Evolutionary conservation across 2,113 vertebrate genomes (phyloP), one percentile per base, ranked within the genome.

Genomic region (Prunella fulvescens): DNA sequence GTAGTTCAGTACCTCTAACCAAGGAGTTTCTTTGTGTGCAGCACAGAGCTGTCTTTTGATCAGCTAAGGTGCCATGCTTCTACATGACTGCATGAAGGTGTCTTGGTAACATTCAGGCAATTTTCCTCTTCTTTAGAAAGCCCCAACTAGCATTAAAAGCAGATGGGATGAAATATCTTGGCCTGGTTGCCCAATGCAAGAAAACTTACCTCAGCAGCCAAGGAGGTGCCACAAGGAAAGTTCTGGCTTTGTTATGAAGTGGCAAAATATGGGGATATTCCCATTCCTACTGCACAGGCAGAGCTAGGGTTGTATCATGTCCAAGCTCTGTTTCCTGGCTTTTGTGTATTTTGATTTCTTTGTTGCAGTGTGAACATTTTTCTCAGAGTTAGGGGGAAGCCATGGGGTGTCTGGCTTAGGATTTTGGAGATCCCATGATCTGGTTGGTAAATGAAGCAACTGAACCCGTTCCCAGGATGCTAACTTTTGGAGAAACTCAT

Each of bases 251-350:
- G 13, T 69, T 79, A n/a, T 2, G 18, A 77, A 57, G 54, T 53
- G 9, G 16, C 37, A 45, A 77, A 82, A 7, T 11, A 18, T 40
- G 14, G 23, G 37, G 23, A 56, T 53, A 12, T 82, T 77, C 35
- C 58, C 39, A 33, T 35, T 72, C 79, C n/a, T 40, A 11, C 58
- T 42, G 67, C 50, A 26, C 0, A 4, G 74, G 7, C 28, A 53
- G 33, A 74, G 48, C 35, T 74, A 31, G 45, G 14, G 11, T 61
- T 5, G 0, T 80, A 15, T 14, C 0, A 0, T 47, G 19, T 60
- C 58, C 29, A 39, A 11, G 35, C 37, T 73, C 12, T 9, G 2
- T 65, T 85, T 60, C 57, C 39, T 94, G 62, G 14, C 5, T 78
- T 86, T 76, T 73, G 31, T 72, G 19, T 61, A 7, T 71, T 69